A percentile compares a stretch with the other conserved stretches of the same genome.
phyloP scores from a whole-genome alignment of 2,113 vertebrate species.

The Antechinus flavipes region DNA sequence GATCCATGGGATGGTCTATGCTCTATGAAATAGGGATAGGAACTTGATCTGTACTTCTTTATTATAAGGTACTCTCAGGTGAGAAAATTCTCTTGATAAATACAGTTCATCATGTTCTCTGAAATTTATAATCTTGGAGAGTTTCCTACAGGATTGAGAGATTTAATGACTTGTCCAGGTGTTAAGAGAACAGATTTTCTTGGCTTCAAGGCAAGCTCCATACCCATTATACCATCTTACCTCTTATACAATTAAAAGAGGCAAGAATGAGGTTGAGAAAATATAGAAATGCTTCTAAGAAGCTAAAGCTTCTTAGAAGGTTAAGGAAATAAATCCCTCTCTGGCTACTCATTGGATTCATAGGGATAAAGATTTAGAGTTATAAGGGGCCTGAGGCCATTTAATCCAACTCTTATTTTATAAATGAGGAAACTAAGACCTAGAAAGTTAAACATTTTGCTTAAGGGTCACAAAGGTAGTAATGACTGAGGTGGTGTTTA shows the following conservation, averaged over 20 bases:
- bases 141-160: not conserved
- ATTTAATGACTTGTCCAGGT: not conserved
- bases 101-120: not conserved
- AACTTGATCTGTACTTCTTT: not conserved
- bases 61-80: not conserved
- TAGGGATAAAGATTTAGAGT: not conserved
- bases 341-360: not conserved
- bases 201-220: not conserved
- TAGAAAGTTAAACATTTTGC: not conserved
- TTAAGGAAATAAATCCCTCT: not conserved
- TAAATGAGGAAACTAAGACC: not conserved
- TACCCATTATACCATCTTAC: not conserved
- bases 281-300: not conserved
- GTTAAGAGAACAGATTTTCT: not conserved
- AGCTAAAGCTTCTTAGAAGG: not conserved
- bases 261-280: not conserved
- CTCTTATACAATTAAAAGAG: not conserved
- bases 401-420: not conserved
- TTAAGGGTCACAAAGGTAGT: not conserved
- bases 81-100: not conserved
- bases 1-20: not conserved
- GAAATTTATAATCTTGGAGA: not conserved
- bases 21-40: not conserved
- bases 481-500: not conserved
- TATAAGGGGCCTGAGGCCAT: not conserved